Percentiles rank a stretch among this genome's conserved stretches.
Conservation (phyloP, 2,797 vertebrate genomes). For the Catharus ustulatus region DNA sequence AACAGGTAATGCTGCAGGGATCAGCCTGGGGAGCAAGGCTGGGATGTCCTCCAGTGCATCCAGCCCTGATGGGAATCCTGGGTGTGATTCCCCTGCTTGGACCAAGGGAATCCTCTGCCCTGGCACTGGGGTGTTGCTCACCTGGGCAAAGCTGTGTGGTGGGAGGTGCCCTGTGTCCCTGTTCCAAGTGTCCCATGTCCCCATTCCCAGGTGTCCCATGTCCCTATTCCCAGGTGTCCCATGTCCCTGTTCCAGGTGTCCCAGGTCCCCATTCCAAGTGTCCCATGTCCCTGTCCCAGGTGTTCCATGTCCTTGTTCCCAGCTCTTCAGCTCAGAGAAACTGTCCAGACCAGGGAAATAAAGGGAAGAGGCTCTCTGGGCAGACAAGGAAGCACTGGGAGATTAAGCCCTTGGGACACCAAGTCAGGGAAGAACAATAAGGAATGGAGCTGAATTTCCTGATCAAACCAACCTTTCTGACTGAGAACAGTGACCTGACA, state of each 20-base stretch:
- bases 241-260: neutral
- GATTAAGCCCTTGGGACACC: neutral
- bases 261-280: neutral
- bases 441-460: neutral
- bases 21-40: neutral
- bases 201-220: no score
- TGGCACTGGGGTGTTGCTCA: neutral
- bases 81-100: neutral
- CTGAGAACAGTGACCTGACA: neutral
- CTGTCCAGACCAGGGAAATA: neutral
- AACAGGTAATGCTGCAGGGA: neutral
- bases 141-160: neutral
- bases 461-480: neutral
- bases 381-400: neutral
- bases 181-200: neutral
- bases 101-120: neutral
- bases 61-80: neutral
- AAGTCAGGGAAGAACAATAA: neutral
- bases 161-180: neutral
- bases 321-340: neutral
- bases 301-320: neutral
- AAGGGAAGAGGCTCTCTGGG: neutral
- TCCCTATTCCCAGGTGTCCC: neutral
- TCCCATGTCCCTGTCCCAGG: fast-evolving
- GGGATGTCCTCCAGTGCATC: neutral